Evolutionary conservation across 2,888 invertebrate genomes (phyloP), one percentile per base, ranked within the genome.

Genomic region (Brenthis hecate): DNA sequence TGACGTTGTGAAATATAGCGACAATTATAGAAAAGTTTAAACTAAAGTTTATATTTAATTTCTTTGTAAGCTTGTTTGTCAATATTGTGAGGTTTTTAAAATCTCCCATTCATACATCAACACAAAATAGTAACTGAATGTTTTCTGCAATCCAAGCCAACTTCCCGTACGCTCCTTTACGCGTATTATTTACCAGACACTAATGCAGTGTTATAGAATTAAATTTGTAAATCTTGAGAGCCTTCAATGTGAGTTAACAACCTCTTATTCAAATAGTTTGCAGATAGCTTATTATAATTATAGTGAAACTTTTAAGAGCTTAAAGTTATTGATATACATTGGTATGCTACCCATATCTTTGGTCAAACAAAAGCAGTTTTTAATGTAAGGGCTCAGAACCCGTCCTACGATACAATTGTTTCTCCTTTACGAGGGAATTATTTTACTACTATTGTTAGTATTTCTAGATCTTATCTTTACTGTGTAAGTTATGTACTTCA

Each of bases 401-500:
- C n/a, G 43, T 51, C 11, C 14, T n/a, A 48, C 19, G 55, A 56
- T 61, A 62, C 56, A 67, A 62, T 62, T 62, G 62, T 67, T 56
- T 61, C 36, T 60, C 19, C 36, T 51, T 60, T 56, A 43, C 36
- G 62, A 51, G 53, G 56, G 48, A 62, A 67, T 64, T 72, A 67
- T 72, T 70, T 53, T 63, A 70, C 65, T 65, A 71, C 47, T 32
- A 63, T 57, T 58, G 72, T 65, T 56, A 58, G 68, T 69, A 63
- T 56, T 55, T 56, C 56, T 56, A 68, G 72, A 72, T 72, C 65
- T 72, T 72, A 72, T 72, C 72, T 67, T 54, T 55, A 23, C 51
- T 28, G 19, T 36, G 58, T 65, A 64, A 72, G 68, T 72, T 68
- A 70, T 66, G 53, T 68, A 36, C 51, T 65, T 58, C 72, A 66